phyloP scores from a whole-genome alignment of 2,888 invertebrate species.

The Rhaphigaster nebulosa region DNA sequence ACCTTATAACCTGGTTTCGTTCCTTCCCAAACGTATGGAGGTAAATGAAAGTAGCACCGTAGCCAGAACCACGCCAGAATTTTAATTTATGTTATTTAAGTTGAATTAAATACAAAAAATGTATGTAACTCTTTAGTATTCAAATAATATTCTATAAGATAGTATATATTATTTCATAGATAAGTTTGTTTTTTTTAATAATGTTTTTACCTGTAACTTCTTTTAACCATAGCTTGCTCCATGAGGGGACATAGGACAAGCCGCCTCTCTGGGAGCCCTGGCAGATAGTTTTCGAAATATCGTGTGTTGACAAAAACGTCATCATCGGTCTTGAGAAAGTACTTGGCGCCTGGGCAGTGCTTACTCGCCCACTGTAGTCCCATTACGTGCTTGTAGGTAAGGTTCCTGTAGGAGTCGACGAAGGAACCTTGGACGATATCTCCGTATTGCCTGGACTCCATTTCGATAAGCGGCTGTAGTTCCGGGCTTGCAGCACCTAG shows the following conservation, averaged over 20 bases:
- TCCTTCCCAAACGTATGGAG: no score
- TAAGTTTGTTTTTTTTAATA: no score
- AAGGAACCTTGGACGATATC: conserved; percentile 86
- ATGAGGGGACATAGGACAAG: conserved; percentile 77
- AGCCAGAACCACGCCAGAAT: no score
- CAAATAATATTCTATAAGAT: no score
- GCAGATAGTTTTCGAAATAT: conserved; percentile 70
- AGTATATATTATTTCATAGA: no score
- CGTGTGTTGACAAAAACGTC: conserved; percentile 71
- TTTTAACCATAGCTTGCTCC: conserved; percentile 71
- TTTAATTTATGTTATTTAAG: no score
- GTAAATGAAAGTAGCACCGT: no score
- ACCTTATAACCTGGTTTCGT: no score
- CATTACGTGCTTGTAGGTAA: conserved; percentile 89
- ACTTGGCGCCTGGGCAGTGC: conserved; percentile 76
- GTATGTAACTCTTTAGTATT: no score
- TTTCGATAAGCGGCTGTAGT: conserved; percentile 68
- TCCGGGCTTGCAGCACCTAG: conserved; percentile 73
- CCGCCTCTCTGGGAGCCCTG: conserved; percentile 73
- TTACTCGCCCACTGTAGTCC: conserved; percentile 83
- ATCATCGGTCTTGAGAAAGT: conserved; percentile 71
- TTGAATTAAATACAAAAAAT: no score
- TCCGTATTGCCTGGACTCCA: conserved; percentile 71
- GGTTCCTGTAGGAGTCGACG: conserved; percentile 82
- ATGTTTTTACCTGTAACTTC: conserved; percentile 67